Conservation (phyloP, 2,113 vertebrate genomes). For the Rhineura floridana region DNA sequence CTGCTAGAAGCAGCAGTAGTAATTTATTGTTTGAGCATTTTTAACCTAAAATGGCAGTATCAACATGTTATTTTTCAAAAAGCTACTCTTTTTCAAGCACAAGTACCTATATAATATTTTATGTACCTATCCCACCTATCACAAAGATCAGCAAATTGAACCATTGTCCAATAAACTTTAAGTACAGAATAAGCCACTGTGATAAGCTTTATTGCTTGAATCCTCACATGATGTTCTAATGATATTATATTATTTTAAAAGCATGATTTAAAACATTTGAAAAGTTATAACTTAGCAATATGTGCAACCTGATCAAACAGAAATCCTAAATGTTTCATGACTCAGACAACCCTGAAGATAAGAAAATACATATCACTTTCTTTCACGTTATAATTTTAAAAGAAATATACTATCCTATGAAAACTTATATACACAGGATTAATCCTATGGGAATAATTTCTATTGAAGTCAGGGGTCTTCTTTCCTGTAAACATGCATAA, state of each 20-base stretch:
- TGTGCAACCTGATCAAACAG: neutral
- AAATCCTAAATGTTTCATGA: neutral
- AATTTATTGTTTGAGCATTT: neutral
- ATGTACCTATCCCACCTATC: neutral
- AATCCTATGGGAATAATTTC: neutral
- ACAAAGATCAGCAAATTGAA: neutral
- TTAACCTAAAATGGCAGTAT: neutral
- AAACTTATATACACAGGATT: neutral
- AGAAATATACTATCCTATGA: neutral
- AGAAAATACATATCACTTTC: too few species aligned
- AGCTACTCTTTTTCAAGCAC: neutral
- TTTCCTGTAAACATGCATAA: neutral
- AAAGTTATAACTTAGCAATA: neutral
- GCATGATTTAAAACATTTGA: neutral
- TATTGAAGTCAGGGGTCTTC: neutral
- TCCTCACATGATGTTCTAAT: neutral
- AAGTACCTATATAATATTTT: neutral
- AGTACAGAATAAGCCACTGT: neutral
- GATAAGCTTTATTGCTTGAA: neutral
- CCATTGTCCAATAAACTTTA: neutral
- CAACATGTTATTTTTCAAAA: neutral
- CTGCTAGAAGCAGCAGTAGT: neutral
- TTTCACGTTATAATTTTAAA: neutral
- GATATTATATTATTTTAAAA: neutral
- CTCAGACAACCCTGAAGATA: neutral